Conservation (phyloP, 2,113 vertebrate genomes). For the Cryptomyrus ogoouensis region DNA sequence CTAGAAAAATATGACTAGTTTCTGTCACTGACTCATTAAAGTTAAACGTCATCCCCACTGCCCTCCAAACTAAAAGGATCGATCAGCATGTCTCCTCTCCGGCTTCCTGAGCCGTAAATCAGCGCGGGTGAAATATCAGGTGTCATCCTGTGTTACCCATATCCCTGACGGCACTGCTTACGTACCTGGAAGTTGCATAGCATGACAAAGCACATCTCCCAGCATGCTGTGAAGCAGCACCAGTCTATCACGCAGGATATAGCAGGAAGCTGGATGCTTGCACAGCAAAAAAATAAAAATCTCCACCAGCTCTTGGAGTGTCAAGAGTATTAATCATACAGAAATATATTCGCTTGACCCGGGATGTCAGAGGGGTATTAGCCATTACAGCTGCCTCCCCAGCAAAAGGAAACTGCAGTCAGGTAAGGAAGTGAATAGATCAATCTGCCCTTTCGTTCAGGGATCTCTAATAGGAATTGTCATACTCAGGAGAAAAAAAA, state of each 20-base stretch:
- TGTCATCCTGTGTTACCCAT: conserved; percentile 8
- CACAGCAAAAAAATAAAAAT: conserved; percentile 34
- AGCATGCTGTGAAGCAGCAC: conserved; percentile 42
- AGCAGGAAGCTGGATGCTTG: conserved; percentile 51
- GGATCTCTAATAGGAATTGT: conserved; percentile 45
- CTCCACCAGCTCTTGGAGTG: conserved; percentile 59
- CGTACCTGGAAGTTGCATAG: background rate
- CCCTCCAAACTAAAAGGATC: background rate
- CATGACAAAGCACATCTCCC: background rate
- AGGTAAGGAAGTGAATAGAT: conserved; percentile 50
- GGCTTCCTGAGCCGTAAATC: background rate
- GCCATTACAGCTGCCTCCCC: conserved; percentile 40
- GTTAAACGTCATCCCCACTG: background rate
- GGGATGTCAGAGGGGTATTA: conserved; percentile 56
- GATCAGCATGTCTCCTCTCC: background rate
- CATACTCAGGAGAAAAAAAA: conserved; percentile 35
- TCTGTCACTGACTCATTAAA: background rate
- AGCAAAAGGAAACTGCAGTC: conserved; percentile 47
- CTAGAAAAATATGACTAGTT: background rate
- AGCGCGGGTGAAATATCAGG: background rate
- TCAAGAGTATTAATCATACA: conserved; percentile 66
- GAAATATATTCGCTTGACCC: conserved; percentile 46
- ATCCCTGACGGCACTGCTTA: background rate
- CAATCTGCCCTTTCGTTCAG: conserved; percentile 48
- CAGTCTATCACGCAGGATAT: conserved; percentile 61